Evolutionary conservation across 2,888 invertebrate genomes (phyloP).

Genomic region (Apomyelois bistriatella): DNA sequence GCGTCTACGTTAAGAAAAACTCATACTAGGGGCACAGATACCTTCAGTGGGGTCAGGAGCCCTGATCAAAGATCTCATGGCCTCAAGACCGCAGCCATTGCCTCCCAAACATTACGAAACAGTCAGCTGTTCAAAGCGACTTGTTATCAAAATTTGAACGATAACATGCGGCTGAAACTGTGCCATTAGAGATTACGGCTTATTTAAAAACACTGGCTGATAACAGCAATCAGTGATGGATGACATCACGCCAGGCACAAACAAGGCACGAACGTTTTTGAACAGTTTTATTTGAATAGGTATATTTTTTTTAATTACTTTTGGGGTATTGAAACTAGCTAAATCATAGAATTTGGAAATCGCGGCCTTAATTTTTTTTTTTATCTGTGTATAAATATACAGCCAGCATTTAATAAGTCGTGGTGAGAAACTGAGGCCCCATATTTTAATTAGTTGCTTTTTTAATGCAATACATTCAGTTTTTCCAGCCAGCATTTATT

Average conservation of each 20-base stretch:
- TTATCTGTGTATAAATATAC: too few species aligned
- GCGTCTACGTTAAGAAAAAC: too few species aligned
- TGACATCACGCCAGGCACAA: conserved; percentile 23
- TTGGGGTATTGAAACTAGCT: too few species aligned
- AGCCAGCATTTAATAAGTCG: too few species aligned
- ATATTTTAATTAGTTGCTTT: too few species aligned
- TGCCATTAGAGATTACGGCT: conserved; percentile 15
- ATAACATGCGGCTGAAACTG: conserved; percentile 18
- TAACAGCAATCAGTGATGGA: conserved; percentile 26
- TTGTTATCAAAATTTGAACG: conserved; percentile 6
- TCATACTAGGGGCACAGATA: too few species aligned
- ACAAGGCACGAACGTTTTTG: neutral
- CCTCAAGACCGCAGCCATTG: too few species aligned
- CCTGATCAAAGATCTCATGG: conserved; percentile 16
- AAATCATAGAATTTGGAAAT: too few species aligned
- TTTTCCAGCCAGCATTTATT: too few species aligned
- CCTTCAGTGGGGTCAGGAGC: conserved; percentile 20
- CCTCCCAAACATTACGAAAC: neutral
- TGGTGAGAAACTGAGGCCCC: too few species aligned
- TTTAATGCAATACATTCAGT: too few species aligned
- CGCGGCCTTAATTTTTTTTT: too few species aligned
- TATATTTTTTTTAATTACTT: neutral
- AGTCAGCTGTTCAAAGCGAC: neutral
- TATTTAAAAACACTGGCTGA: conserved; percentile 22
- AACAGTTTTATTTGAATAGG: neutral